Evolutionary conservation across 2,888 invertebrate species (phyloP), one percentile per base, ranked within the genome.

Genomic region (Drosophila lutescens): DNA sequence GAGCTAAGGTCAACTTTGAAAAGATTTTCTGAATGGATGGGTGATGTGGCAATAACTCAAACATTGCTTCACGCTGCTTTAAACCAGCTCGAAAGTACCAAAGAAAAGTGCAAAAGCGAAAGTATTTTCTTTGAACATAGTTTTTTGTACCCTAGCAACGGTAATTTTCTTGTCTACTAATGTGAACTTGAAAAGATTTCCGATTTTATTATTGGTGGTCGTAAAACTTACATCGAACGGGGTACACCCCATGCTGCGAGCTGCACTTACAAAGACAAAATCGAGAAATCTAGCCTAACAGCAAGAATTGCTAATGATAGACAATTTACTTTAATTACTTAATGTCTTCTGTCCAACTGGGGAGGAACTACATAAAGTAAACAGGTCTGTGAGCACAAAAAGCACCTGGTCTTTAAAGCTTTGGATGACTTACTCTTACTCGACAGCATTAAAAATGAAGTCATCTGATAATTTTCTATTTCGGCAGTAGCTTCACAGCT

Each of bases 51-150:
- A 49, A 60, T 49, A 60, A 26, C 60, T 60, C 38, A 62, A 34
- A 26, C 10, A 17, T 55, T 41, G 40, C 23, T 34, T 41, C 9
- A 47, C 32, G 10, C 13, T 20, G 30, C 36, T 32, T 15, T 55
- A n/a, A 15, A 36, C 15, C 13, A 17, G 49, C 38, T n/a, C 40
- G 30, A 34, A 49, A 59, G 46, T 40, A 40, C 34, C 38, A 15
- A 41, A 41, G 58, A 46, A 44, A 62, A 58, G 46, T 47, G 55
- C 67, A 53, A 66, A 67, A 67, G 58, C 69, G 69, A 69, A 69
- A 69, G 58, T 67, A 34, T 67, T 58, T 57, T 56, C 50, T 46
- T 43, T n/a, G 17, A 36, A 23, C 23, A 55, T 13, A 30, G 8
- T 34, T 10, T 10, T 34, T 10, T 10, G 10, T 9, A 34, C 32